Evolutionary conservation across 2,113 vertebrate genomes (phyloP).

Genomic region (Litocranius walleri): DNA sequence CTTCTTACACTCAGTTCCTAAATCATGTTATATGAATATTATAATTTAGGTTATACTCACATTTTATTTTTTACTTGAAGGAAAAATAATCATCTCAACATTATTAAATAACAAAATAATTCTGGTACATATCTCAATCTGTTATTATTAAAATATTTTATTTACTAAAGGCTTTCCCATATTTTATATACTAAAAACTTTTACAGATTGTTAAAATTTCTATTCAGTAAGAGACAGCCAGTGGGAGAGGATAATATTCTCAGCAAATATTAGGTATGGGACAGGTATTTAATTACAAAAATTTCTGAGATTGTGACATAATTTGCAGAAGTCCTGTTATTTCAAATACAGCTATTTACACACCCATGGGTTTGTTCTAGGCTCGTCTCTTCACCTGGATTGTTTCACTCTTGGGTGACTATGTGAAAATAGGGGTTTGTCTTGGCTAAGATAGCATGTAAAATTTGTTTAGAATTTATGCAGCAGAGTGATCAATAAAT

Average conservation of each 20-base stretch:
- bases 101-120: conserved; percentile 44
- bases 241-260: conserved; percentile 72
- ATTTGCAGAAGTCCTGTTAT: conserved; percentile 69
- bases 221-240: conserved; percentile 73
- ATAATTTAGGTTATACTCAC: conserved; percentile 31
- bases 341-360: conserved; percentile 71
- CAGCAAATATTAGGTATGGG: conserved; percentile 78
- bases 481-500: neutral
- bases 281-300: conserved; percentile 80
- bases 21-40: conserved; percentile 17
- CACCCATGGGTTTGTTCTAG: conserved; percentile 35
- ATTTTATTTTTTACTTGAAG: conserved; percentile 42
- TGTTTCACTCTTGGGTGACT: neutral
- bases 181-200: conserved; percentile 41
- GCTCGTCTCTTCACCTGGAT: conserved; percentile 38
- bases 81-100: conserved; percentile 50
- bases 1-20: neutral
- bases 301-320: conserved; percentile 47
- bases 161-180: conserved; percentile 1
- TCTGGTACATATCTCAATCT: conserved; percentile 29
- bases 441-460: neutral
- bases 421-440: neutral
- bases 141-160: conserved; percentile 75
- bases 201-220: conserved; percentile 79
- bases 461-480: neutral